Evolutionary conservation across 2,888 invertebrate species (phyloP).

Genomic region (Cephus sareptanus): DNA sequence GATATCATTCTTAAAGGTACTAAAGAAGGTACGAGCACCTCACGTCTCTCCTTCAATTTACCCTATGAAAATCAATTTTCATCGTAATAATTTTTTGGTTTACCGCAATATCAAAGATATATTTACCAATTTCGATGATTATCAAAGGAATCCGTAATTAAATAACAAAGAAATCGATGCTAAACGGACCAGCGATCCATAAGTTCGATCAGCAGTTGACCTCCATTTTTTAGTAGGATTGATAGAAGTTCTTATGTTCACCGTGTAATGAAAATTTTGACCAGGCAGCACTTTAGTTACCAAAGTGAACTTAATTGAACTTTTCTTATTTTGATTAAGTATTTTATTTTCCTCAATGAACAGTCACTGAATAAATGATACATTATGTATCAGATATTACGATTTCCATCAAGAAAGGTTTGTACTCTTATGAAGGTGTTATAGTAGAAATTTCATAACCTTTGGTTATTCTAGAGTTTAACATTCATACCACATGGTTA

Average conservation of each 20-base stretch:
- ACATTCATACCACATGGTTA: background rate
- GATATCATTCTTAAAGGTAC: background rate
- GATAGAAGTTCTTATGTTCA: slow-evolving; percentile 40
- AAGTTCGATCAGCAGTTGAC: slow-evolving; percentile 36
- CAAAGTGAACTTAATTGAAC: background rate
- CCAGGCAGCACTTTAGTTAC: background rate
- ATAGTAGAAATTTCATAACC: background rate
- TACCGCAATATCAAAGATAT: slow-evolving; percentile 10
- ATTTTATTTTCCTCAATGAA: background rate
- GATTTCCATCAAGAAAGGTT: background rate
- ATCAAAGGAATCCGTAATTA: slow-evolving; percentile 19
- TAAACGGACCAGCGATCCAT: slow-evolving; percentile 28
- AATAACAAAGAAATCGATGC: slow-evolving; percentile 29
- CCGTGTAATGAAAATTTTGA: slow-evolving; percentile 36
- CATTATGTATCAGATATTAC: background rate
- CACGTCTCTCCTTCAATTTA: slow-evolving; percentile 52
- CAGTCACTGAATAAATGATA: background rate
- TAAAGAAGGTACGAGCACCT: slow-evolving; percentile 15
- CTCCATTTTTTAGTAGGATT: slow-evolving; percentile 51
- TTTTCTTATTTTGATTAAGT: background rate
- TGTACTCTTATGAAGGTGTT: background rate
- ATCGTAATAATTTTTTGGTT: slow-evolving; percentile 4
- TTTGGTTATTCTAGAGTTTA: background rate
- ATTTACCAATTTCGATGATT: slow-evolving; percentile 28
- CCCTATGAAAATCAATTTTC: slow-evolving; percentile 23